Conservation (phyloP, 2,113 vertebrate genomes). For the Forbesichthys agassizii region DNA sequence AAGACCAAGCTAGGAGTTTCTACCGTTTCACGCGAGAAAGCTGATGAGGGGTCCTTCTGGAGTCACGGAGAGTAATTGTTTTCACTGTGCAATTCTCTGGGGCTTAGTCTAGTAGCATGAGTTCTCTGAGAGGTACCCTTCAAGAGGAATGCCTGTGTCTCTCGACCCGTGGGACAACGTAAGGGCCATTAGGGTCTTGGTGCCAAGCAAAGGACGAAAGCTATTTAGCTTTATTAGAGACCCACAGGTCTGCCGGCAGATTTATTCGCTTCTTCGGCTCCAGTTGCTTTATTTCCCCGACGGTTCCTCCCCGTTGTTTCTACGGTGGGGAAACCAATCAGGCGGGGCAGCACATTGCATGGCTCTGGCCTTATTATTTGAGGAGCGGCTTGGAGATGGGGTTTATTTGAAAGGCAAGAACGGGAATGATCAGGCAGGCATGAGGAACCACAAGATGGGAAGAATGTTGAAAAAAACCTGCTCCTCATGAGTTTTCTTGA, state of each 20-base stretch:
- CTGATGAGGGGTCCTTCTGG: constrained; percentile 11
- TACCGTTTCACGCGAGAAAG: not conserved
- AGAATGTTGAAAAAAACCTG: constrained; percentile 62
- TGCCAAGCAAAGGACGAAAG: constrained; percentile 16
- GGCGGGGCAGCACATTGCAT: constrained; percentile 34
- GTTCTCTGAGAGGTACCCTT: constrained; percentile 36
- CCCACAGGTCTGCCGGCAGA: constrained; percentile 6
- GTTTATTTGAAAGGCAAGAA: constrained; percentile 62
- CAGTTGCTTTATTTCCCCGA: not conserved
- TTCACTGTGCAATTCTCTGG: constrained; percentile 15
- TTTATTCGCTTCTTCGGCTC: not conserved
- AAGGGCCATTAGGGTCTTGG: constrained; percentile 29
- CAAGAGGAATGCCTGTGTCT: constrained; percentile 28
- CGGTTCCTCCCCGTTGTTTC: not conserved
- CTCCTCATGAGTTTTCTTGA: constrained; percentile 23
- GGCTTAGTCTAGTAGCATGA: constrained; percentile 35
- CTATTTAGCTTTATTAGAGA: constrained; percentile 18
- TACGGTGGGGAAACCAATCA: constrained; percentile 27
- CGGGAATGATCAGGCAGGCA: constrained; percentile 47
- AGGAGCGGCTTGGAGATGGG: constrained; percentile 24
- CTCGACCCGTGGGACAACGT: constrained; percentile 6
- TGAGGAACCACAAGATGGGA: constrained; percentile 47
- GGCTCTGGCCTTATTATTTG: constrained; percentile 59
- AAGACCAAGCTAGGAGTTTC: not conserved
- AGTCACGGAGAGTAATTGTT: constrained; percentile 16